phyloP scores from a whole-genome alignment of 92 coral and sea anemone species.

The Epizoanthus scotinus region DNA sequence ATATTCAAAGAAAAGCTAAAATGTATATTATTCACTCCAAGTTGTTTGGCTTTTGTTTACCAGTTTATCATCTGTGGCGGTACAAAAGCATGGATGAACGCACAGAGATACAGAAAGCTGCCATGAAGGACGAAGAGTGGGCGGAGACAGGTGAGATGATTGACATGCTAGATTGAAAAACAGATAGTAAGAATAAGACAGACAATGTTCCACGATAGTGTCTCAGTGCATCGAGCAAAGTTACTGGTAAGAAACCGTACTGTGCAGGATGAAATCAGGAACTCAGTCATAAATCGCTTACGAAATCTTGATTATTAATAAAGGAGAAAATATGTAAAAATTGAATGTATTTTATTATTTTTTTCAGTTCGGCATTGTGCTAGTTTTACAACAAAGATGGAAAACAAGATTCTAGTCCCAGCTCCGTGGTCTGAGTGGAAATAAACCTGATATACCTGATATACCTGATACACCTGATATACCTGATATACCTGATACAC shows the following conservation, averaged over 20 bases:
- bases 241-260: no score
- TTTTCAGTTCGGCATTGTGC: constrained; percentile 82
- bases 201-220: no score
- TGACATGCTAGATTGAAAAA: background rate
- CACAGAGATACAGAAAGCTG: constrained; percentile 46
- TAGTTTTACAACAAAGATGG: constrained; percentile 48
- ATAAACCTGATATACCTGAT: constrained; percentile 28
- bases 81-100: constrained; percentile 87
- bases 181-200: no score
- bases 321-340: no score
- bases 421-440: constrained; percentile 90
- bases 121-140: constrained; percentile 78
- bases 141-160: constrained; percentile 70
- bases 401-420: constrained; percentile 77
- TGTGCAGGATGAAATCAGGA: no score
- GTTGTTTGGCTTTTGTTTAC: constrained; percentile 8
- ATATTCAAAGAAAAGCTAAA: no score
- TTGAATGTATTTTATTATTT: background rate
- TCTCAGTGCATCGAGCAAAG: no score
- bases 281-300: no score
- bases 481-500: no score
- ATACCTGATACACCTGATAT: no score
- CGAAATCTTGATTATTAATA: no score
- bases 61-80: constrained; percentile 65
- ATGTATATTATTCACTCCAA: background rate